Conservation (phyloP, 2,113 vertebrate species). For the Pachycephala philippinensis region DNA sequence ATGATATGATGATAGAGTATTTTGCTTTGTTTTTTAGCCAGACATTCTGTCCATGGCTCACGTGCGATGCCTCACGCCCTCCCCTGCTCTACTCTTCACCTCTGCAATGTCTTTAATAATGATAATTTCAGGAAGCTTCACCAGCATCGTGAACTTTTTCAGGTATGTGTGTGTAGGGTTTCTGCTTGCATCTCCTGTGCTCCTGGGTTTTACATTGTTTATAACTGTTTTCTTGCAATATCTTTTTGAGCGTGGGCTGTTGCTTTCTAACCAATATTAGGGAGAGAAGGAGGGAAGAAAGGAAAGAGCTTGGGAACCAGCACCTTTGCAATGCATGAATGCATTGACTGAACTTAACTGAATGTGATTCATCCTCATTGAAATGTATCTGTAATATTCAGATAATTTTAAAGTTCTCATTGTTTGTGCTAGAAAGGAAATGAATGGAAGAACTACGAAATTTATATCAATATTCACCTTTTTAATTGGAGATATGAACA, state of each 20-base stretch:
- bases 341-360: too few relatives aligned
- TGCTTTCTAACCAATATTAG: background rate
- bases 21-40: constrained; percentile 72
- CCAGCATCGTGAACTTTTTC: constrained; percentile 82
- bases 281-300: background rate
- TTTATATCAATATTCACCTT: background rate
- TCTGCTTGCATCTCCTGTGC: background rate
- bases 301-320: background rate
- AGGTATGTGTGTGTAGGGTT: constrained; percentile 66
- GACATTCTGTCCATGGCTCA: constrained; percentile 86
- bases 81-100: constrained; percentile 85
- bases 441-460: background rate
- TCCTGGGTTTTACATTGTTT: background rate
- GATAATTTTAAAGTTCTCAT: background rate
- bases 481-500: background rate
- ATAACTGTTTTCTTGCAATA: background rate
- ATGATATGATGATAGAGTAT: background rate
- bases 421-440: background rate
- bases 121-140: constrained; percentile 81
- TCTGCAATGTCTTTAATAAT: constrained; percentile 78
- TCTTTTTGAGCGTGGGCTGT: background rate
- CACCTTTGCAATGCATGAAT: background rate
- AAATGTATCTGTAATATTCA: background rate
- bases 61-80: constrained; percentile 76
- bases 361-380: background rate